phyloP scores from a whole-genome alignment of 2,113 vertebrate genomes.

The Etheostoma spectabile region DNA sequence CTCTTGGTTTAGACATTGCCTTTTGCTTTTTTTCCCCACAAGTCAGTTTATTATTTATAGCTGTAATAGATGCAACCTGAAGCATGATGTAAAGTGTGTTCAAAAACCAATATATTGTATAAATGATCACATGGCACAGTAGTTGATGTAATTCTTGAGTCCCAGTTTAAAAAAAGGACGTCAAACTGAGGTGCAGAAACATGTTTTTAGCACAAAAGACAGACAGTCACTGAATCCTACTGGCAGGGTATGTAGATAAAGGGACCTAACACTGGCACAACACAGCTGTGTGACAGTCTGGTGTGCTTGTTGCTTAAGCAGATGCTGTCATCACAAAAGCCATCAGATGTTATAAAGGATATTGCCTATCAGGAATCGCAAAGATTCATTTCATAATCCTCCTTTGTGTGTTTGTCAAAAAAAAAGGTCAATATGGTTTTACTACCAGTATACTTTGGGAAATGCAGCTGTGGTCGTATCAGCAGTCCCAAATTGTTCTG shows the following conservation, averaged over 20 bases:
- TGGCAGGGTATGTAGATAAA: constrained; percentile 10
- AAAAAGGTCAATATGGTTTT: constrained; percentile 28
- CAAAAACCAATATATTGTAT: not conserved
- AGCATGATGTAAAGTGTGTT: not conserved
- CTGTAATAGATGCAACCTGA: not conserved
- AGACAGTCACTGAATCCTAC: constrained; percentile 45
- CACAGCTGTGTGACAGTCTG: constrained; percentile 36
- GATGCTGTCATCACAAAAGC: constrained; percentile 35
- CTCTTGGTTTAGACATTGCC: not conserved
- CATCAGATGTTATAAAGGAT: constrained; percentile 37
- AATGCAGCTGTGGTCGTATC: constrained; percentile 21
- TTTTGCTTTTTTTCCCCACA: not conserved
- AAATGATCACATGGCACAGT: not conserved
- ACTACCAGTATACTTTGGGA: constrained; percentile 23
- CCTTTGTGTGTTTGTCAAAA: constrained; percentile 29
- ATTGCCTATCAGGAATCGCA: constrained; percentile 23
- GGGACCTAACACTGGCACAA: constrained; percentile 13
- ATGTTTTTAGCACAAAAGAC: constrained; percentile 9
- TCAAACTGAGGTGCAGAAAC: not conserved
- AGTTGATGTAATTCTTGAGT: not conserved
- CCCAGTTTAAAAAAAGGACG: not conserved
- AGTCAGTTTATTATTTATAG: not conserved
- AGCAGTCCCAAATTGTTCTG: constrained; percentile 9
- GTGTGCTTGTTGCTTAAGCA: constrained; percentile 34
- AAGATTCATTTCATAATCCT: constrained; percentile 35